These are phyloP conservation scores for Oceanodroma tethys DNA, from an alignment of 2,113 vertebrate species.

Conservation along the genomic window DNA sequence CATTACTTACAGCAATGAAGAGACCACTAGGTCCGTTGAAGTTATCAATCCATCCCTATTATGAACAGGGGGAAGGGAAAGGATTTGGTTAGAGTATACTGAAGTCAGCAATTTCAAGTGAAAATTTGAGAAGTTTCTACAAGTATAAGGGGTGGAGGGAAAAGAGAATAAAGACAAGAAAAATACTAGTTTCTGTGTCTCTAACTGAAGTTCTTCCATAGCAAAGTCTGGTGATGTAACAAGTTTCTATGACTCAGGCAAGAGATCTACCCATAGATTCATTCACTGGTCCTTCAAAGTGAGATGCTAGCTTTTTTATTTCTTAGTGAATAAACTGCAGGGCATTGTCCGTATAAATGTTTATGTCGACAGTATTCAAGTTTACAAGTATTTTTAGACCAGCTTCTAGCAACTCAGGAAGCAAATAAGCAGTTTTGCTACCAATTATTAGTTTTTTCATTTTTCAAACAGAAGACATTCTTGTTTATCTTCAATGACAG, in stretches of 20 bases:
- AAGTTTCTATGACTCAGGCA: not conserved
- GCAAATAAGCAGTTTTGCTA: not conserved
- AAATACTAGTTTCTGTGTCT: not conserved
- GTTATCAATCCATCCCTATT: constrained; percentile 98
- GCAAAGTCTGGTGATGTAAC: not conserved
- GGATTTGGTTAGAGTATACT: not conserved
- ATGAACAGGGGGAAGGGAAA: not conserved
- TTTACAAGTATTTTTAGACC: not conserved
- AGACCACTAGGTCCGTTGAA: constrained; percentile 97
- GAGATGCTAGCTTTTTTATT: not conserved
- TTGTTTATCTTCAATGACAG: not conserved
- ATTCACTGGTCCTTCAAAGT: not conserved
- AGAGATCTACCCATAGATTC: not conserved
- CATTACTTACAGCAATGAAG: constrained; percentile 92
- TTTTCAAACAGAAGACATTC: not conserved
- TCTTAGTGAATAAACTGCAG: not conserved
- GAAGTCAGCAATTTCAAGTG: not conserved
- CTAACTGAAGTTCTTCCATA: not conserved
- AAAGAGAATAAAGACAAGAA: not conserved
- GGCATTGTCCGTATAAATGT: not conserved
- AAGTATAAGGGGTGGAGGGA: not conserved
- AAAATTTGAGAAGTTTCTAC: not conserved
- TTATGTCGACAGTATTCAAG: not conserved
- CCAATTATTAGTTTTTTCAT: not conserved
- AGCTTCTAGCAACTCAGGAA: not conserved